Conservation (phyloP, 1,140 invertebrate genomes). For the Drosophila hydei region DNA sequence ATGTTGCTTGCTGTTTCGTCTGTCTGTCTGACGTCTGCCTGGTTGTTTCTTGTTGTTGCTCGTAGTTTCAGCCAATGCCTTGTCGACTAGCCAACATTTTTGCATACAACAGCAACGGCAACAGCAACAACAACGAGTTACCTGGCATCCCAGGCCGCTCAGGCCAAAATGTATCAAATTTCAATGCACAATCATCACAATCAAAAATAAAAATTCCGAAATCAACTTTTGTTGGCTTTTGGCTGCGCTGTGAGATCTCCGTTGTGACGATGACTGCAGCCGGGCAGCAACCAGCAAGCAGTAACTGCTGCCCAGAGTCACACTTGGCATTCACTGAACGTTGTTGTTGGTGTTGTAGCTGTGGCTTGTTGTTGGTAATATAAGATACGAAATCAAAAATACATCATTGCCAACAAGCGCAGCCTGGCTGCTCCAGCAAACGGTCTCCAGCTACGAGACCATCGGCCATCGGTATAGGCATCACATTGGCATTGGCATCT, state of each 20-base stretch:
- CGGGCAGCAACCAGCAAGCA: background rate
- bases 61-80: constrained; percentile 72
- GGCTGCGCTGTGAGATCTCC: constrained; percentile 15
- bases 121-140: constrained; percentile 17
- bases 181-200: constrained; percentile 83
- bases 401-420: constrained; percentile 81
- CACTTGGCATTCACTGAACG: constrained; percentile 57
- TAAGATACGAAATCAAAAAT: constrained; percentile 83
- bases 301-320: constrained; percentile 35
- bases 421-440: constrained; percentile 36
- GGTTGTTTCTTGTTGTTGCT: constrained; percentile 26
- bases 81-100: constrained; percentile 82
- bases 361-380: constrained; percentile 77
- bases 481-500: constrained; percentile 48
- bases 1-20: constrained; percentile 53
- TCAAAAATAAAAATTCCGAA: constrained; percentile 82
- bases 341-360: constrained; percentile 29
- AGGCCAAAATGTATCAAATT: constrained; percentile 78
- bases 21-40: constrained; percentile 10
- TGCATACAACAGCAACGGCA: constrained; percentile 62
- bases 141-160: constrained; percentile 31
- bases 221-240: constrained; percentile 64
- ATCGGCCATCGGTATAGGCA: constrained; percentile 42
- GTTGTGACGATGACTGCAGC: constrained; percentile 45
- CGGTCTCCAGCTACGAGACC: constrained; percentile 33